Conservation (phyloP, 2,113 vertebrate species). For the Microtus ochrogaster region DNA sequence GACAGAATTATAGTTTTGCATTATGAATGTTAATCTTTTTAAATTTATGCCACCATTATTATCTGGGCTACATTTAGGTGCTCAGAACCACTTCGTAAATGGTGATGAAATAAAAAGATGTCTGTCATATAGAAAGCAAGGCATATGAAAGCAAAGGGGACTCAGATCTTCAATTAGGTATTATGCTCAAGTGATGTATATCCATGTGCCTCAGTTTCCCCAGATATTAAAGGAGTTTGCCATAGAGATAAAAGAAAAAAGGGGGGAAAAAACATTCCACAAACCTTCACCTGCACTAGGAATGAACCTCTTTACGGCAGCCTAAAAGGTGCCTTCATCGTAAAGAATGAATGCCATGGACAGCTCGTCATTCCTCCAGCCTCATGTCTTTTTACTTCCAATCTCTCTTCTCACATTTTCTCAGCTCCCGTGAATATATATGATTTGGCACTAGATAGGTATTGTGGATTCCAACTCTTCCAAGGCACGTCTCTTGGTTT, state of each 20-base stretch:
- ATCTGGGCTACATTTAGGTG: constrained; percentile 18
- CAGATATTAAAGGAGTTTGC: background rate
- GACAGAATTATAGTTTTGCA: constrained; percentile 26
- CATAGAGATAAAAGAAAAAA: background rate
- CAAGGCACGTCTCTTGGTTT: constrained; percentile 43
- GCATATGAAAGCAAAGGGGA: background rate
- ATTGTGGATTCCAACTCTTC: background rate
- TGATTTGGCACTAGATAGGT: background rate
- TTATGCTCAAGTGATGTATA: background rate
- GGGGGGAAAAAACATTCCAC: background rate
- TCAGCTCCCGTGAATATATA: background rate
- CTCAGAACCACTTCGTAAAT: constrained; percentile 35
- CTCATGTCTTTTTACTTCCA: background rate
- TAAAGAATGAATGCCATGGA: background rate
- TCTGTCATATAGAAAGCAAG: background rate
- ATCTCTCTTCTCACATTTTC: background rate
- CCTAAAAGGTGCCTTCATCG: background rate
- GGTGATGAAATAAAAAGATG: constrained; percentile 4
- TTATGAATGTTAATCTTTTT: constrained; percentile 57
- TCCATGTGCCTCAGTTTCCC: constrained; percentile 6
- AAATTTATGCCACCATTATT: constrained; percentile 56
- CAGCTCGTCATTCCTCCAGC: background rate
- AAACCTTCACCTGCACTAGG: background rate
- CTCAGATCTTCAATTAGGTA: background rate
- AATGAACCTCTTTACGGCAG: background rate